These are phyloP conservation scores for Cebus imitator DNA, from an alignment of 2,113 vertebrate species.

Conservation along the genomic window DNA sequence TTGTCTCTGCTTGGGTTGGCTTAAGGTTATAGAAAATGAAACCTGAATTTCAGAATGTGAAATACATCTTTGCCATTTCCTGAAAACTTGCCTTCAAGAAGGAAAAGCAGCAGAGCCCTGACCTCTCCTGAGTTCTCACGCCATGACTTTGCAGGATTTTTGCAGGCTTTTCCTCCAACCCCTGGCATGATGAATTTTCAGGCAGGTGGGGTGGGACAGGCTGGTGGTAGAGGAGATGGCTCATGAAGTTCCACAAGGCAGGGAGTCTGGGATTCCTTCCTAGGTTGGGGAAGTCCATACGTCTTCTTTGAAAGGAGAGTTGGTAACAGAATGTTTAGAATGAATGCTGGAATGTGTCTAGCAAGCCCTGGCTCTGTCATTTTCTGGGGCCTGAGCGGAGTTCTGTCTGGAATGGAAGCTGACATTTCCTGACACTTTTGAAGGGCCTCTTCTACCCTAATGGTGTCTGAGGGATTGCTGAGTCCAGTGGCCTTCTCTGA, in stretches of 20 bases:
- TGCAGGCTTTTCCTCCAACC: not conserved
- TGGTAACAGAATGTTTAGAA: not conserved
- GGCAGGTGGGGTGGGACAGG: not conserved
- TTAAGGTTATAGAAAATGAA: not conserved
- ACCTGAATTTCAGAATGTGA: not conserved
- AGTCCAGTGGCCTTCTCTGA: not conserved
- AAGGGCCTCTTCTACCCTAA: rapidly evolving
- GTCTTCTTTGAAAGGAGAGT: not conserved
- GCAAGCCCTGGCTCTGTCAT: not conserved
- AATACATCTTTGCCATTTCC: not conserved
- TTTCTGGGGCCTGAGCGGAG: not conserved
- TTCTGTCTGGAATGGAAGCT: not conserved
- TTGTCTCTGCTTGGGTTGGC: not conserved
- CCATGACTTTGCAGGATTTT: not conserved
- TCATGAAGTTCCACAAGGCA: not conserved
- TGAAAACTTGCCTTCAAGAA: not conserved
- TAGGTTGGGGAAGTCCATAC: not conserved
- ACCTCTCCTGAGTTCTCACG: not conserved
- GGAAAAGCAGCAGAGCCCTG: not conserved
- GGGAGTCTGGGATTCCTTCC: not conserved
- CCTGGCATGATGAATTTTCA: not conserved
- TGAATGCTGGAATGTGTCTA: not conserved
- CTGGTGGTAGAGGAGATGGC: not conserved
- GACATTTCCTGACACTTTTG: not conserved
- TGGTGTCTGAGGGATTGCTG: not conserved